A percentile compares a stretch with the other conserved stretches of the same genome.
Conservation (phyloP, 2,113 vertebrate species). For the Seriola rivoliana region DNA sequence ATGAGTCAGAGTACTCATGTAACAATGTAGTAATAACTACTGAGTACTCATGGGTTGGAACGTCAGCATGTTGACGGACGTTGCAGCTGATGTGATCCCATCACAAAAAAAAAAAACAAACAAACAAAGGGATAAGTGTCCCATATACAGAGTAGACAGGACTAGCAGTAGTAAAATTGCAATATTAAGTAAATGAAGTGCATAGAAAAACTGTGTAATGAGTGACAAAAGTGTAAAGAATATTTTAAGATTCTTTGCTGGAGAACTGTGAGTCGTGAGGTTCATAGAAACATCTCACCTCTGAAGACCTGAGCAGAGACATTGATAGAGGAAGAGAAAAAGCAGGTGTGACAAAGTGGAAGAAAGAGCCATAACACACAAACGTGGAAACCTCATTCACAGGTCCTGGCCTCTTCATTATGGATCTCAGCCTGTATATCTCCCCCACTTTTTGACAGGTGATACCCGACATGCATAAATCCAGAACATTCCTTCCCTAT, state of each 20-base stretch:
- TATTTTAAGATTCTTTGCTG: background rate
- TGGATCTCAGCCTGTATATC: conserved; percentile 65
- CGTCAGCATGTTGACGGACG: too few relatives aligned
- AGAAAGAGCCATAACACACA: conserved; percentile 36
- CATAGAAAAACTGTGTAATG: too few relatives aligned
- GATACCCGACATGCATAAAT: conserved; percentile 66
- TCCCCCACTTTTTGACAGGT: conserved; percentile 60
- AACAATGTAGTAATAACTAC: too few relatives aligned
- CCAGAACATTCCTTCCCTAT: conserved; percentile 57
- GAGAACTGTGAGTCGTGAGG: conserved; percentile 6
- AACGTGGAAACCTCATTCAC: conserved; percentile 64
- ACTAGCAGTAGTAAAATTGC: background rate
- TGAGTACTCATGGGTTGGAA: too few relatives aligned
- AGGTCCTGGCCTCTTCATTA: conserved; percentile 58
- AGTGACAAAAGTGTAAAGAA: background rate
- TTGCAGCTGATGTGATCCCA: too few relatives aligned
- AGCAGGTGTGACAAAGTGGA: conserved; percentile 45
- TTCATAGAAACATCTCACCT: conserved; percentile 42
- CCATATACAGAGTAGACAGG: background rate
- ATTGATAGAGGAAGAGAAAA: conserved; percentile 32
- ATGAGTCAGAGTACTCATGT: too few relatives aligned
- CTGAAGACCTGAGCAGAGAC: conserved; percentile 21
- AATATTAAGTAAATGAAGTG: background rate
- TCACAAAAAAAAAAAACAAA: background rate
- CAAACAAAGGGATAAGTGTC: background rate